Percentiles rank a stretch among this genome's conserved stretches.
phyloP scores from a whole-genome alignment of 2,113 vertebrate genomes.

The Cygnus buccinator region DNA sequence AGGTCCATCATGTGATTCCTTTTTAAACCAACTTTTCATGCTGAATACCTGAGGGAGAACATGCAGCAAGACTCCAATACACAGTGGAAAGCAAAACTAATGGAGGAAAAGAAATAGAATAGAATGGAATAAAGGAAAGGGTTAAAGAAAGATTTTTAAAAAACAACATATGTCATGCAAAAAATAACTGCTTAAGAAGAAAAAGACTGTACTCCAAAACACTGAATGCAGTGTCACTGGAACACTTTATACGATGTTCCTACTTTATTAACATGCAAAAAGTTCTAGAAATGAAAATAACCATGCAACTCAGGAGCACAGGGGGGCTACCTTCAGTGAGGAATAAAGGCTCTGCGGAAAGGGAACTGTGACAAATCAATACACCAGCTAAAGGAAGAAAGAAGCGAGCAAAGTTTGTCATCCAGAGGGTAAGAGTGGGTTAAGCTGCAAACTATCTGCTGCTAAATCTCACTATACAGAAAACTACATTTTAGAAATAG shows the following conservation, averaged over 20 bases:
- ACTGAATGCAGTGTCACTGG: conserved; percentile 10
- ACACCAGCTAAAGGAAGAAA: conserved; percentile 74
- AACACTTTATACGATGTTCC: neutral
- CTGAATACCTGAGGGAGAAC: conserved; percentile 76
- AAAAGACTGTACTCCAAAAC: neutral
- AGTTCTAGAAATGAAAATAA: conserved; percentile 30
- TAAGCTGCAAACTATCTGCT: neutral
- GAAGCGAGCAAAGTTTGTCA: conserved; percentile 60
- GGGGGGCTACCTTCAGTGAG: conserved; percentile 77
- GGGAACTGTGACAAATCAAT: conserved; percentile 74
- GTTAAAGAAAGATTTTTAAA: conserved; percentile 5
- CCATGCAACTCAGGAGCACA: conserved; percentile 47
- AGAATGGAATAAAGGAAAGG: conserved; percentile 15
- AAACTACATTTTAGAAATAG: neutral
- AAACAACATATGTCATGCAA: neutral
- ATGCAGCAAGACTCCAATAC: conserved; percentile 77
- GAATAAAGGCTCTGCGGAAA: conserved; percentile 72
- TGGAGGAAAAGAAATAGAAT: conserved; percentile 48
- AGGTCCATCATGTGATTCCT: conserved; percentile 73
- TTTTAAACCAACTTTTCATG: conserved; percentile 22
- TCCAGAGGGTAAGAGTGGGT: neutral
- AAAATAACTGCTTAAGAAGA: neutral
- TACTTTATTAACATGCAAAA: conserved; percentile 68
- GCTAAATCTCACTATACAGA: conserved; percentile 9
- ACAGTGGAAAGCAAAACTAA: conserved; percentile 71